Evolutionary conservation across 1,140 invertebrate species (phyloP).

Genomic region (Ganaspis sp.): DNA sequence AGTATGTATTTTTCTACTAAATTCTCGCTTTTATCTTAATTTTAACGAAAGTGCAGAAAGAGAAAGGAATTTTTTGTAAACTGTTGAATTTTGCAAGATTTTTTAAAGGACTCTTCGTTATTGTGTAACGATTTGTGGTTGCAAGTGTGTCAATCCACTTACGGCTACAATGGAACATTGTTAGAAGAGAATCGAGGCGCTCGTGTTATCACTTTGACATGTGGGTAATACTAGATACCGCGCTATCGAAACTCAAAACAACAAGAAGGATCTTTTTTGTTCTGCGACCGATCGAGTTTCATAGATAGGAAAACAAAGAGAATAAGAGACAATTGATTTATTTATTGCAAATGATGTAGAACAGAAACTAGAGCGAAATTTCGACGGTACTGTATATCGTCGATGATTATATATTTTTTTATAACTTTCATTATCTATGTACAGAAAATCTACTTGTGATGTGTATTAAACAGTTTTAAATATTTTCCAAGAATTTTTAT

Average conservation of each 20-base stretch:
- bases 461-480: not conserved
- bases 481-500: no score
- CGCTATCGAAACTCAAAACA: constrained; percentile 27
- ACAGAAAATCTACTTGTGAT: not conserved
- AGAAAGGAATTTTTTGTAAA: constrained; percentile 3
- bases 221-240: constrained; percentile 20
- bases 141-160: not conserved
- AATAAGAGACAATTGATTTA: constrained; percentile 10
- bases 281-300: constrained; percentile 3
- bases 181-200: constrained; percentile 22
- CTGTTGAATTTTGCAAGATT: not conserved
- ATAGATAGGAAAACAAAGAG: constrained; percentile 27
- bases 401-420: constrained; percentile 8
- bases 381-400: constrained; percentile 13
- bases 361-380: not conserved
- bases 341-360: constrained; percentile 7
- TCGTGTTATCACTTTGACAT: constrained; percentile 30
- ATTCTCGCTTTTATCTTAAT: not conserved
- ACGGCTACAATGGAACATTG: constrained; percentile 19
- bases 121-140: not conserved
- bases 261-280: constrained; percentile 21
- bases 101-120: not conserved
- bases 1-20: not conserved
- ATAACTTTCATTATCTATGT: not conserved
- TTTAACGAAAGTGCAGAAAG: not conserved